These are phyloP conservation scores for Anoplolepis gracilipes DNA, from an alignment of 1,140 invertebrate species.

Conservation along the genomic window DNA sequence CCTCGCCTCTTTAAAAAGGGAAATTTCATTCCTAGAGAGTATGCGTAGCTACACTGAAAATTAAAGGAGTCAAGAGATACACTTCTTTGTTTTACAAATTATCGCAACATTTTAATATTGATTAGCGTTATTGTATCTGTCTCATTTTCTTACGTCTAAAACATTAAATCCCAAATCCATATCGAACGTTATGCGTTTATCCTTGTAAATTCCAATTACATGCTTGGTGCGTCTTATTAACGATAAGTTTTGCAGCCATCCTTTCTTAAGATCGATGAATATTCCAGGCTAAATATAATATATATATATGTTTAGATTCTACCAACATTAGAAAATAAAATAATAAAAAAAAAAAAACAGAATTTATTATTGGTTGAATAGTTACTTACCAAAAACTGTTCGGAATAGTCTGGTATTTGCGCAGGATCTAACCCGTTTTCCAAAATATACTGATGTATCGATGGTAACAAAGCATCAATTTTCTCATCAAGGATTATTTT, in stretches of 20 bases:
- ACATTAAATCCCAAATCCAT: conserved; percentile 67
- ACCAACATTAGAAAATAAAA: not conserved
- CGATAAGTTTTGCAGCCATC: conserved; percentile 71
- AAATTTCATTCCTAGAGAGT: conserved; percentile 58
- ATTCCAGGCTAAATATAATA: conserved; percentile 49
- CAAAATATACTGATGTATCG: conserved; percentile 20
- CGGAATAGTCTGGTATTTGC: conserved; percentile 29
- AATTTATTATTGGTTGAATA: not conserved
- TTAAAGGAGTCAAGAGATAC: not conserved
- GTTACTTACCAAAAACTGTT: conserved; percentile 1
- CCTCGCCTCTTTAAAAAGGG: conserved; percentile 61
- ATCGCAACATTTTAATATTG: not conserved
- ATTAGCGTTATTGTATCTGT: not conserved
- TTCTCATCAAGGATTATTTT: conserved; percentile 32
- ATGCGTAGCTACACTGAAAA: conserved; percentile 71
- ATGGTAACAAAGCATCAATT: conserved; percentile 58
- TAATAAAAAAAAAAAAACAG: not conserved
- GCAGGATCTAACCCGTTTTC: conserved; percentile 61
- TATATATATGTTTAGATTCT: not conserved
- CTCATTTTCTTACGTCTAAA: conserved; percentile 65
- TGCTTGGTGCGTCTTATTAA: conserved; percentile 55
- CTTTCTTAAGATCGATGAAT: conserved; percentile 46
- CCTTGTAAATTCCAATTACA: conserved; percentile 34
- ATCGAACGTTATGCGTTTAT: conserved; percentile 58
- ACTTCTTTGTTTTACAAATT: not conserved